phyloP scores from a whole-genome alignment of 2,888 invertebrate genomes.

The Leptinotarsa tumamoca region DNA sequence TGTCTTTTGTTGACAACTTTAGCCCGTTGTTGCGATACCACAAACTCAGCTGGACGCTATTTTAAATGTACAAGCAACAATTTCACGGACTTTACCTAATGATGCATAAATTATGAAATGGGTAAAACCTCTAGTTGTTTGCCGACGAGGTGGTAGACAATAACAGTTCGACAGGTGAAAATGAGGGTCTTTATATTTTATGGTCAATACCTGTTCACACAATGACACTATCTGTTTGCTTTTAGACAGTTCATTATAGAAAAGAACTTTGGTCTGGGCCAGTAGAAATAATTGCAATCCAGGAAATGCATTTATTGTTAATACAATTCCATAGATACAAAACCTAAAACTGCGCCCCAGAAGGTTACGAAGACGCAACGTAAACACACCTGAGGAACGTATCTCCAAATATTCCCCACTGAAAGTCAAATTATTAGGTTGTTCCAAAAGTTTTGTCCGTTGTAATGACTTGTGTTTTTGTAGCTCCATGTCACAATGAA shows the following conservation, averaged over 20 bases:
- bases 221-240: neutral
- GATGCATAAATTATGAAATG: slow-evolving; percentile 28
- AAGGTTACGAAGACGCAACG: too few species aligned
- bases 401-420: too few species aligned
- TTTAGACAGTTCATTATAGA: neutral
- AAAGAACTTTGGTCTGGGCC: too few species aligned
- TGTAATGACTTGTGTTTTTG: too few species aligned
- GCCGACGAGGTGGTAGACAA: neutral
- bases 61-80: slow-evolving; percentile 29
- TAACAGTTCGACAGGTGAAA: neutral
- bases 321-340: too few species aligned
- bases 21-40: slow-evolving; percentile 37
- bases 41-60: slow-evolving; percentile 37
- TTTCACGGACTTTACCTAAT: slow-evolving; percentile 39
- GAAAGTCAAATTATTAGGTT: too few species aligned
- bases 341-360: too few species aligned
- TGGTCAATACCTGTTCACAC: neutral
- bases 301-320: too few species aligned
- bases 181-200: neutral
- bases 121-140: slow-evolving; percentile 18
- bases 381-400: too few species aligned
- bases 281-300: too few species aligned
- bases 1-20: slow-evolving; percentile 33
- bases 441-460: too few species aligned
- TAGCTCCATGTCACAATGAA: too few species aligned